These are phyloP conservation scores for Microcebus ravelobensis DNA, from an alignment of 2,113 vertebrate species.

Conservation along the genomic window DNA sequence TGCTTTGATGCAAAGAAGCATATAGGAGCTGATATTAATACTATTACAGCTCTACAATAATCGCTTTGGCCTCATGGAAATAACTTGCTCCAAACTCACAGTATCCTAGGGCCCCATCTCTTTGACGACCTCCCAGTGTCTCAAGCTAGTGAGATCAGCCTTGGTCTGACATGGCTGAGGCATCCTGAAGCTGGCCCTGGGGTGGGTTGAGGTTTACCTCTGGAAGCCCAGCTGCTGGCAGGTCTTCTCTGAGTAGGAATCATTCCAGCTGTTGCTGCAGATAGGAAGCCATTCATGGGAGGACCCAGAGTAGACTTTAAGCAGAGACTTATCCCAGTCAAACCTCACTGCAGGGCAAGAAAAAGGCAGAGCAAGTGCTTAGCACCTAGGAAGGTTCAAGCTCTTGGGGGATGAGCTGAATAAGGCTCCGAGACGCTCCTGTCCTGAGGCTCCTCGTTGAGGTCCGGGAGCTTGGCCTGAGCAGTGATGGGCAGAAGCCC, in stretches of 20 bases:
- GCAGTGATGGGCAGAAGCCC: not conserved
- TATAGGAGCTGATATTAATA: no score
- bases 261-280: conserved; percentile 83
- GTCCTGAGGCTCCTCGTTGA: not conserved
- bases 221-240: conserved; percentile 87
- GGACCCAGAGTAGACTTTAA: conserved; percentile 84
- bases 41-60: not conserved
- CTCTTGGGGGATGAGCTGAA: not conserved
- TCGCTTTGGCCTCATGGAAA: not conserved
- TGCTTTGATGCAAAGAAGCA: not conserved
- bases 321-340: conserved; percentile 81
- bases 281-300: conserved; percentile 85
- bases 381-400: not conserved
- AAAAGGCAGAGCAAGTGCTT: not conserved
- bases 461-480: accelerated
- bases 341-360: conserved; percentile 84
- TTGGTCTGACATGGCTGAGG: not conserved
- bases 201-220: conserved; percentile 76
- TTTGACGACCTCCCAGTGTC: not conserved
- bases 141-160: not conserved
- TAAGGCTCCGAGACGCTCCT: not conserved
- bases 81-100: not conserved
- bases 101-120: not conserved
- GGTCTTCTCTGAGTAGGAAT: conserved; percentile 82
- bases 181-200: accelerated